Evolutionary conservation across 1,140 invertebrate genomes (phyloP), one percentile per base, ranked within the genome.

Genomic region (Berghia stephanieae): DNA sequence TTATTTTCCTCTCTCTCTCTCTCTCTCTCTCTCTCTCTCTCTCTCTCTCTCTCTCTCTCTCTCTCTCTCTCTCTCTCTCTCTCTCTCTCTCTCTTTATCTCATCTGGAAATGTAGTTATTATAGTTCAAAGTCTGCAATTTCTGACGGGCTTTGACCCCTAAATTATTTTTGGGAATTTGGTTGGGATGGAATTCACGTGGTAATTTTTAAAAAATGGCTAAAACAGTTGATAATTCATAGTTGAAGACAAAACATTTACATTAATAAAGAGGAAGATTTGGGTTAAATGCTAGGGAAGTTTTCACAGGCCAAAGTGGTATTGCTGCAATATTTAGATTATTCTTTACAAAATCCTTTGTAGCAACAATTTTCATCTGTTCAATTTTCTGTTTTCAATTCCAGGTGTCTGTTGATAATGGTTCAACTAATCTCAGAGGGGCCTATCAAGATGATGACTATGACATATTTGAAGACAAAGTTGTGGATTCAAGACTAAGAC

Each of bases 401-500:
- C 13, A 10, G 16, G 13, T 8, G 31, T 6, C 68, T 49, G n/a
- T 43, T 70, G 40, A 4, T 67, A 36, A 4, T 67, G 63, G 36
- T 16, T 34, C 18, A 46, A 40, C 44, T 24, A 27, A n/a, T 21
- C 16, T 38, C 21, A 60, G 72, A 60, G 55, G 52, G 3, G 60
- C 60, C 31, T 21, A 63, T 63, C 18, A 18, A n/a, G 63, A 68
- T 2, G 36, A 76, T 76, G 74, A 40, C 3, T 76, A 46, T 34
- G 68, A 76, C 44, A 68, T 76, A 46, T 76, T 76, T 76, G 74
- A 76, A 49, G 74, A 76, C 16, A 76, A 76, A 68, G 63, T 76
- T 38, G 74, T 76, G 18, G 74, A 76, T 18, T 76, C 74, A 13
- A 60, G 74, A 21, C 34, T 76, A 43, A 43, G 74, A 36, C 74